Evolutionary conservation across 1,140 invertebrate genomes (phyloP), one percentile per base, ranked within the genome.

Genomic region (Drosophila lini): DNA sequence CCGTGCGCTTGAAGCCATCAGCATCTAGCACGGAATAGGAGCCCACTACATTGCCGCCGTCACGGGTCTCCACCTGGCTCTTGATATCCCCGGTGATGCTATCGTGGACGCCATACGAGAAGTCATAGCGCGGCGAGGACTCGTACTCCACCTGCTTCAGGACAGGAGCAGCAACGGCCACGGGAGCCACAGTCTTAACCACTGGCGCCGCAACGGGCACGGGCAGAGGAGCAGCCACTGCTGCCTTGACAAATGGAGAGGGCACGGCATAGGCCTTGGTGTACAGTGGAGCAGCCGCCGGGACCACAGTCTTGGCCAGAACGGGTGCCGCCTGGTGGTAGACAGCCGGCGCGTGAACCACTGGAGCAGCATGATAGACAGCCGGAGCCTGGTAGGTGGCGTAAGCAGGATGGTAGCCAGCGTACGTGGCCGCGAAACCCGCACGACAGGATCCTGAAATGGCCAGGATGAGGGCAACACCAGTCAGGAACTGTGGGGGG

Each of bases 11-110:
- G 22, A 86, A 94, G 32, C 94, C 94, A 85, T 95, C 94, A 19
- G 94, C 93, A 78, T 94, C 94, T 16, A 94, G 88, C 5, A 94
- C 85, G 28, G 93, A 93, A 92, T 95, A 95, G 36, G 91, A 93
- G 5, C 94, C 94, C 47, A 92, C 91, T 19, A 92, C 91, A 64
- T 92, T 91, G 92, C 94, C 94, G 11, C 94, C 94, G 36, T 93
- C 91, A 28, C 94, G 92, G 50, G 91, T 93, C 92, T 95, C 94
- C 79, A 93, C 92, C 68, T 94, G 94, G 45, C 91, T 93, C 92
- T 95, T 94, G 70, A 93, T 92, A 73, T 95, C 94, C 5, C 95
- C 94, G 62, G 93, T 95, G 68, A 93, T 78, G 10, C 93, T 92
- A 76, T 94, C 94, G 56, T 94, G 92, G n/a, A 94, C 83, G n/a